Conservation (phyloP, 2,113 vertebrate species). For the Centropus bengalensis region DNA sequence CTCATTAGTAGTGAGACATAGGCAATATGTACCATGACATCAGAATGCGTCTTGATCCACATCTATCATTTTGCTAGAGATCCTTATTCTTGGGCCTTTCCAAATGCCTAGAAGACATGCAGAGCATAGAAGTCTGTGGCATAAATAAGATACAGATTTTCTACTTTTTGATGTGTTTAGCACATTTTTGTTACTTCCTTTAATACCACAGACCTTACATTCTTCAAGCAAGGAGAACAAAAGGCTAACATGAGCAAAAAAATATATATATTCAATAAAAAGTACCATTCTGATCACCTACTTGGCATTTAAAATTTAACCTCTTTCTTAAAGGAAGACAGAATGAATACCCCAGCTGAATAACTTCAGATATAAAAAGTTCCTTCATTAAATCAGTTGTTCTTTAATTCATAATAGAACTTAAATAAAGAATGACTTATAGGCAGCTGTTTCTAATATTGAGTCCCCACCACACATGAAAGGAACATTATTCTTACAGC, state of each 20-base stretch:
- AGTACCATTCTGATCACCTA: slow-evolving; percentile 55
- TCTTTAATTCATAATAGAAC: slow-evolving; percentile 91
- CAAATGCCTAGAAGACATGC: slow-evolving; percentile 55
- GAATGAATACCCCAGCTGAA: slow-evolving; percentile 75
- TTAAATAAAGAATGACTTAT: slow-evolving; percentile 91
- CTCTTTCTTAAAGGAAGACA: slow-evolving; percentile 47
- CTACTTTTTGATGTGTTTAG: slow-evolving; percentile 81
- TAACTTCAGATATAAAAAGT: slow-evolving; percentile 83
- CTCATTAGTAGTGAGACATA: slow-evolving; percentile 76
- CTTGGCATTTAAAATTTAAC: slow-evolving; percentile 78
- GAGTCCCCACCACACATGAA: slow-evolving; percentile 84
- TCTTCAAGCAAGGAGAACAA: slow-evolving; percentile 74
- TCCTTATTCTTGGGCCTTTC: slow-evolving; percentile 36
- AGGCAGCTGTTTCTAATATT: slow-evolving; percentile 92
- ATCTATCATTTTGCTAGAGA: slow-evolving; percentile 73
- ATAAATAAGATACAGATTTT: slow-evolving; percentile 80
- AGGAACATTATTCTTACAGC: slow-evolving; percentile 88
- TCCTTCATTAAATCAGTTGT: slow-evolving; percentile 90
- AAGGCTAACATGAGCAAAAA: slow-evolving; percentile 61
- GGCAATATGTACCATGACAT: slow-evolving; percentile 74
- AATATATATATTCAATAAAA: slow-evolving; percentile 33
- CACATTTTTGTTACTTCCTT: slow-evolving; percentile 83
- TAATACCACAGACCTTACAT: slow-evolving; percentile 70
- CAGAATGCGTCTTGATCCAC: slow-evolving; percentile 73
- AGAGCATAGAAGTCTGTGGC: slow-evolving; percentile 27